Conservation (phyloP, 2,888 invertebrate species). For the Schizotus pectinicornis region DNA sequence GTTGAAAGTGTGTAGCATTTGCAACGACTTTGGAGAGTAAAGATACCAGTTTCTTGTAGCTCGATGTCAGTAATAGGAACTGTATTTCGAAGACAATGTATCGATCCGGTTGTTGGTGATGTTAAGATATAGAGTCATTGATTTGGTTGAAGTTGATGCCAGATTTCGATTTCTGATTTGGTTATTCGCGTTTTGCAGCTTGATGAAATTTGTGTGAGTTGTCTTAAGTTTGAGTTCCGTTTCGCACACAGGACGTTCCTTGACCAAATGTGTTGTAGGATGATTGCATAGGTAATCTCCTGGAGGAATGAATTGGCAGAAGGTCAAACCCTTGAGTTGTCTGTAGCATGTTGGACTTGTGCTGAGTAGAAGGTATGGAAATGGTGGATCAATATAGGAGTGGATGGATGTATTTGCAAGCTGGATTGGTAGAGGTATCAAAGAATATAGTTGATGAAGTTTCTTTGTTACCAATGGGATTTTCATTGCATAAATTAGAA, state of each 20-base stretch:
- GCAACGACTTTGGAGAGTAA: too few species aligned
- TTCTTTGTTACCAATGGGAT: conserved; percentile 13
- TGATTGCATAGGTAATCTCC: conserved; percentile 5
- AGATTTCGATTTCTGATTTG: too few species aligned
- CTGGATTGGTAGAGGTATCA: conserved; percentile 18
- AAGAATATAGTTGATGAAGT: conserved; percentile 12
- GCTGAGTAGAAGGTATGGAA: conserved; percentile 17
- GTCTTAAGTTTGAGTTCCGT: conserved; percentile 5
- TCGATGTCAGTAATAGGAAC: too few species aligned
- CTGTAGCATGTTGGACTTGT: conserved; percentile 14
- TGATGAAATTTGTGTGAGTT: too few species aligned
- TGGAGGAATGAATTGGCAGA: conserved; percentile 6
- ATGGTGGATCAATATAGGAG: conserved; percentile 19
- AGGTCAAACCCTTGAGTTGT: conserved; percentile 10
- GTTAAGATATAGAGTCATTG: too few species aligned
- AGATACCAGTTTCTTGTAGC: too few species aligned
- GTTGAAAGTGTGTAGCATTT: too few species aligned
- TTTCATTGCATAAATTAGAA: conserved; percentile 27
- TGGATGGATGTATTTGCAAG: conserved; percentile 16
- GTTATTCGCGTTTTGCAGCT: too few species aligned
- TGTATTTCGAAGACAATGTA: too few species aligned
- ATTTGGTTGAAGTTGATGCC: too few species aligned
- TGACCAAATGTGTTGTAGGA: background rate
- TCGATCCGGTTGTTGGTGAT: too few species aligned
- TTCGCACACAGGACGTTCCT: conserved; percentile 23